Evolutionary conservation across 2,113 vertebrate species (phyloP).

Genomic region (Cheirogaleus medius): DNA sequence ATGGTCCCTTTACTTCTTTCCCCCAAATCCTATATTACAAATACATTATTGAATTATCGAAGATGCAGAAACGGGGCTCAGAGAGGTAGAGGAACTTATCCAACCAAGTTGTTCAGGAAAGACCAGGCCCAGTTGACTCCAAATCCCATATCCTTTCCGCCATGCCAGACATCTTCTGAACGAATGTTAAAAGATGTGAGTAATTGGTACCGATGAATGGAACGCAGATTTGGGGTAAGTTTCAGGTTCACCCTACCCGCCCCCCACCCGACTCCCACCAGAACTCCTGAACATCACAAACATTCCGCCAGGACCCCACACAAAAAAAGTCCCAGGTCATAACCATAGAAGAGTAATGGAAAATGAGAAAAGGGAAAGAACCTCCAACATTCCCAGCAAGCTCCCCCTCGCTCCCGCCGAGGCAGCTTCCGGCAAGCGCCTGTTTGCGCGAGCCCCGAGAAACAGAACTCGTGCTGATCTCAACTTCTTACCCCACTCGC

Average conservation of each 20-base stretch:
- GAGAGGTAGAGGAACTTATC: not conserved
- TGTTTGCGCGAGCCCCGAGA: not conserved
- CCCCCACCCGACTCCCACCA: constrained; percentile 41
- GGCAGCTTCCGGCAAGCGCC: constrained; percentile 2
- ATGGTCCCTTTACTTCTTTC: not conserved
- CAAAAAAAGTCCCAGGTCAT: constrained; percentile 63
- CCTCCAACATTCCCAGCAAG: constrained; percentile 52
- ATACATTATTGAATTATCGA: not conserved
- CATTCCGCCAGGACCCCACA: constrained; percentile 39
- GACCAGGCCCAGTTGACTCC: not conserved
- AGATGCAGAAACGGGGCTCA: no score
- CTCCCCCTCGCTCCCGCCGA: not conserved
- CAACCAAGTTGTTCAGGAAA: not conserved
- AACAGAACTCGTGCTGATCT: not conserved
- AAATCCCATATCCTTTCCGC: not conserved
- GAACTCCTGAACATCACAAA: constrained; percentile 39
- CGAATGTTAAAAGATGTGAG: not conserved
- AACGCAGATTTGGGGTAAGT: constrained; percentile 36
- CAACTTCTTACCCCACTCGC: not conserved
- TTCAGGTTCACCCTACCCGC: constrained; percentile 13
- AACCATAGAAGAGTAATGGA: constrained; percentile 41
- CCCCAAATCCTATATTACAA: not conserved
- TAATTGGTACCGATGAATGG: not conserved
- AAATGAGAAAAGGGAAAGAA: constrained; percentile 66
- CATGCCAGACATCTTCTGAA: not conserved